Evolutionary conservation across 2,113 vertebrate genomes (phyloP).

Genomic region (Hemiprocne comata): DNA sequence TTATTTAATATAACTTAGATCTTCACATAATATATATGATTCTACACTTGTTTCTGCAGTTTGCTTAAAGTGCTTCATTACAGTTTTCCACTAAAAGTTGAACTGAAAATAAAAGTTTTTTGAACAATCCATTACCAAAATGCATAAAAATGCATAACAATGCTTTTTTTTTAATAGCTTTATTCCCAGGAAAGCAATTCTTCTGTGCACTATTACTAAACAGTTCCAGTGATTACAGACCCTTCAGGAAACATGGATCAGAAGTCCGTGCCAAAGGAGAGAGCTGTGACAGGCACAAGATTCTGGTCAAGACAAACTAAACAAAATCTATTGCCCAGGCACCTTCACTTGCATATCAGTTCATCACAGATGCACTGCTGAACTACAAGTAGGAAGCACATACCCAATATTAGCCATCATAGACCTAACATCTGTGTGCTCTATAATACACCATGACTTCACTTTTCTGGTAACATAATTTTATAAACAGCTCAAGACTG

Average conservation of each 20-base stretch:
- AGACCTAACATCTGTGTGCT: neutral
- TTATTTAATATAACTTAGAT: neutral
- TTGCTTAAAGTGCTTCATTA: neutral
- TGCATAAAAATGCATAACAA: neutral
- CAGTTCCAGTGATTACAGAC: neutral
- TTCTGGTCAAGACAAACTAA: neutral
- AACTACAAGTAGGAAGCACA: neutral
- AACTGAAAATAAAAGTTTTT: neutral
- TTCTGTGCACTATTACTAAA: neutral
- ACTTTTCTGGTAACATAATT: neutral
- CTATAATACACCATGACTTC: neutral
- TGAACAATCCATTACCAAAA: neutral
- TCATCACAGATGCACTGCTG: neutral
- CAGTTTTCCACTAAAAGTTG: neutral
- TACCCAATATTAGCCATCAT: neutral
- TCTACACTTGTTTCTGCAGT: neutral
- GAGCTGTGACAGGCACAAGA: neutral
- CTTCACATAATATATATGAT: neutral
- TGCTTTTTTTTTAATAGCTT: neutral
- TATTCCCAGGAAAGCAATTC: neutral
- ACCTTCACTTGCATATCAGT: neutral
- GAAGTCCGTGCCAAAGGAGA: neutral
- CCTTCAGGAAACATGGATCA: neutral
- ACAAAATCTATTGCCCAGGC: neutral
- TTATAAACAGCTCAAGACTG: neutral